Conservation (phyloP, 2,113 vertebrate species). For the Entomyzon cyanotis region DNA sequence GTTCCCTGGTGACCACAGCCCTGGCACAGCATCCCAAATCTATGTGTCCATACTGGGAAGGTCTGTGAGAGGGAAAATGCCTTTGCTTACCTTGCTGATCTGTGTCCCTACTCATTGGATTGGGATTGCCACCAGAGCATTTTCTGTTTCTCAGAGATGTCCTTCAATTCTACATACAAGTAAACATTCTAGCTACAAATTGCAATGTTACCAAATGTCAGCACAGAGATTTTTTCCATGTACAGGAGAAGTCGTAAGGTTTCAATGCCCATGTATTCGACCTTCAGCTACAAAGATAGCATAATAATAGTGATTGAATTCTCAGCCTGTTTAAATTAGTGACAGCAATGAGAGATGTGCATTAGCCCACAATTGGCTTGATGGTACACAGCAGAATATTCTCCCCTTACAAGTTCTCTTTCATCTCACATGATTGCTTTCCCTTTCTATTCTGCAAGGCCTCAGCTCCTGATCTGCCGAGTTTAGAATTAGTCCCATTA, state of each 20-base stretch:
- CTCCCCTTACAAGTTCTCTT: conserved; percentile 22
- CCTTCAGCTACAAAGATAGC: conserved; percentile 27
- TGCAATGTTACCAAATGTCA: not conserved
- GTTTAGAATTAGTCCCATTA: conserved; percentile 54
- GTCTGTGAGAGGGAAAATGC: not conserved
- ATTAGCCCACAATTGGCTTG: conserved; percentile 41
- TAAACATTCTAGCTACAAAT: not conserved
- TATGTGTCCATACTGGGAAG: not conserved
- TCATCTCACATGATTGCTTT: conserved; percentile 40
- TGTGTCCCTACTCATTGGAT: not conserved
- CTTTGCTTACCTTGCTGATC: not conserved
- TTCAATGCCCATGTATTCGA: not conserved
- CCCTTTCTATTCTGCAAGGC: conserved; percentile 8
- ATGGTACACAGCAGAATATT: conserved; percentile 28
- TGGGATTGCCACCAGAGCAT: not conserved
- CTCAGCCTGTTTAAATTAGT: conserved; percentile 44
- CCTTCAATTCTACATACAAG: not conserved
- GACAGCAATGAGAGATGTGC: conserved; percentile 28
- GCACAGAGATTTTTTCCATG: not conserved
- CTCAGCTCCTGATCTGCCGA: conserved; percentile 7
- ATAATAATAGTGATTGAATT: conserved; percentile 15
- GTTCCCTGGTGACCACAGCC: not conserved
- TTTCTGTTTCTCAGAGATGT: not conserved
- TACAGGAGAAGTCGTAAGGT: not conserved
- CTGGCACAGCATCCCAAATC: not conserved